These are phyloP conservation scores for Synanceia verrucosa DNA, from an alignment of 2,797 vertebrate genomes.

Conservation along the genomic window DNA sequence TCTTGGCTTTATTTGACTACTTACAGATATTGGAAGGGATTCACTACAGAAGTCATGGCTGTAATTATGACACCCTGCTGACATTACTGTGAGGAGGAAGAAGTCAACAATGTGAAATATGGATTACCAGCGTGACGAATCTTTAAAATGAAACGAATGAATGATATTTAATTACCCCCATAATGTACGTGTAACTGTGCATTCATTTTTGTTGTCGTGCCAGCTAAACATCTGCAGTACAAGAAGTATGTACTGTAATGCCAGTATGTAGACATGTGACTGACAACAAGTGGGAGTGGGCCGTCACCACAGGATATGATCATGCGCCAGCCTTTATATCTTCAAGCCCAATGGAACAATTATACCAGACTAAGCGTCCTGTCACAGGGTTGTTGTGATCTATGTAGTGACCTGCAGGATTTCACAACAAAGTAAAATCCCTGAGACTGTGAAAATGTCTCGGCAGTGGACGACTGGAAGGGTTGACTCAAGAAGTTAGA, in stretches of 20 bases:
- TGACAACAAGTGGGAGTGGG: background rate
- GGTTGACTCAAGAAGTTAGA: background rate
- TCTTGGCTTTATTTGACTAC: slow-evolving; percentile 18
- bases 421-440: background rate
- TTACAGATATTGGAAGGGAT: slow-evolving; percentile 54
- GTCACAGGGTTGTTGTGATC: background rate
- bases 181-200: background rate
- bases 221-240: background rate
- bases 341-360: background rate
- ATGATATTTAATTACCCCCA: too few relatives aligned
- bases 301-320: background rate
- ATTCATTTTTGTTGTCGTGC: background rate
- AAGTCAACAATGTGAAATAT: background rate
- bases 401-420: background rate
- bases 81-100: slow-evolving; percentile 29
- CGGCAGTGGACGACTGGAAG: background rate
- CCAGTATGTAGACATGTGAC: background rate
- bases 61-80: background rate
- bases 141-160: background rate
- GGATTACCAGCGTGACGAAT: background rate
- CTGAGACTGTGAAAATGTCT: background rate
- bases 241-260: background rate
- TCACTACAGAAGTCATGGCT: slow-evolving; percentile 19
- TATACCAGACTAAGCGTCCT: background rate
- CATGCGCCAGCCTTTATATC: background rate